Evolutionary conservation across 2,888 invertebrate genomes (phyloP), one percentile per base, ranked within the genome.

Genomic region (Trichacis sp.): DNA sequence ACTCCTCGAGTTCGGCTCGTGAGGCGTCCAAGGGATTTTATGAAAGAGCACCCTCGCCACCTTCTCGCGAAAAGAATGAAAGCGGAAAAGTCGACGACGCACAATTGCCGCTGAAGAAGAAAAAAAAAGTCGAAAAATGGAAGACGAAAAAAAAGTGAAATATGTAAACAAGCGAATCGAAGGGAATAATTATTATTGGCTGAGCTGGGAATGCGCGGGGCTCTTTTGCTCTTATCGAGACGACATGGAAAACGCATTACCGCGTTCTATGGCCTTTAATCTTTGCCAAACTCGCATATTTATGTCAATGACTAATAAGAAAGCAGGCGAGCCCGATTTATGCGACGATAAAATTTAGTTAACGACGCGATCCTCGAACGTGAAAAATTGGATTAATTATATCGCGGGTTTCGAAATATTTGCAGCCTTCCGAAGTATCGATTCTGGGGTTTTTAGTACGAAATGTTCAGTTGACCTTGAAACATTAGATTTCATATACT

Each of bases 11-110:
- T 69, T 58, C 71, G 67, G 69, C 69, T 73, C 70, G 69, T 69
- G 69, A 67, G 33, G 76, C 78, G 81, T 81, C 81, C 82, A 82
- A 83, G 81, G n/a, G n/a, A 81, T 82, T 83, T 83, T 82, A 79
- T 77, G 76, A 80, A 81, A 75, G 73, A 61, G 59, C 47, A 36
- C 55, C 38, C 47, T 24, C 40, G 38, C 51, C 62, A 59, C 64
- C 58, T 61, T 51, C 48, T 67, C 60, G 29, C 48, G 52, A 67
- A 61, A n/a, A 68, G 73, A 70, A 75, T 70, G 68, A 67, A 71
- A 71, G 66, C 61, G 55, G 62, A 57, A 66, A 72, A 75, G 74
- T 69, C 70, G 58, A 71, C 62, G 69, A 62, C 64, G 69, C 66
- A 66, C 62, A 62, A 66, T 59, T 55, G 54, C 55, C 29, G 48